phyloP scores from a whole-genome alignment of 1,140 invertebrate species.

The Pogonomyrmex californicus region DNA sequence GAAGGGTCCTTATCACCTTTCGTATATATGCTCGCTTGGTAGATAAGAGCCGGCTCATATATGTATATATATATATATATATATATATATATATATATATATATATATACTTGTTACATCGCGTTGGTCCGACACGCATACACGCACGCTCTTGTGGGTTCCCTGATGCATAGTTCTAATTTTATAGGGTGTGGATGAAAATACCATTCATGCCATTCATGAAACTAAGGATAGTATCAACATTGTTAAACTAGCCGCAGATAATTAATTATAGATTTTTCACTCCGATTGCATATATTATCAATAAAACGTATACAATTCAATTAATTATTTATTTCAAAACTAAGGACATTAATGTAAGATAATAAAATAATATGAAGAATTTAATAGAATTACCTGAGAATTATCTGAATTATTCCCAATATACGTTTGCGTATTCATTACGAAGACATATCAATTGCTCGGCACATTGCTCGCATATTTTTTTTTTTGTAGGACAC shows the following conservation, averaged over 20 bases:
- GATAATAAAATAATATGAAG: neutral
- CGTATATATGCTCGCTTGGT: constrained; percentile 25
- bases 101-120: constrained; percentile 21
- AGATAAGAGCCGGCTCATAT: constrained; percentile 62
- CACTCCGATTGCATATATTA: neutral
- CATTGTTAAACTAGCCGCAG: neutral
- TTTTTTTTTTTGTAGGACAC: constrained; percentile 26
- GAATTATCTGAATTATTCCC: neutral
- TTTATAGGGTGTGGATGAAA: constrained; percentile 50
- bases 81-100: constrained; percentile 37
- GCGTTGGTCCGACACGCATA: neutral
- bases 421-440: neutral
- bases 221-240: neutral
- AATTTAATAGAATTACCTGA: neutral
- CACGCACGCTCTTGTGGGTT: neutral
- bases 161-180: constrained; percentile 64
- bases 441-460: constrained; percentile 1
- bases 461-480: neutral
- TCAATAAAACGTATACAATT: neutral
- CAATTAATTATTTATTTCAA: neutral
- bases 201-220: constrained; percentile 4
- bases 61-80: constrained; percentile 36
- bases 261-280: neutral
- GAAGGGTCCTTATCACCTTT: constrained; percentile 59
- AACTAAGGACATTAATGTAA: neutral